phyloP scores from a whole-genome alignment of 2,888 invertebrate genomes.

The Rotaria sp. region DNA sequence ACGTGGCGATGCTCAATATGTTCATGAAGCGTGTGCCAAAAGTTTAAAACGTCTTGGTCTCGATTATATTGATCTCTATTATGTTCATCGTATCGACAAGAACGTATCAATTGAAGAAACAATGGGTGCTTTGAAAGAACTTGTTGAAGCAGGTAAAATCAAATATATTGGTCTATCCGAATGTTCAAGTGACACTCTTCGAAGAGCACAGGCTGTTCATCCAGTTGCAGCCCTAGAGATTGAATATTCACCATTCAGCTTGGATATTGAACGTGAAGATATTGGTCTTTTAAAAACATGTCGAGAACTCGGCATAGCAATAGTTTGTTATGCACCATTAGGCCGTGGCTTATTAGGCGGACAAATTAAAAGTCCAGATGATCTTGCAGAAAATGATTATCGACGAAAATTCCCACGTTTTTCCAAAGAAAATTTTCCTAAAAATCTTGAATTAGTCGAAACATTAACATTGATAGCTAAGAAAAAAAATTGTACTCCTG shows the following conservation, averaged over 20 bases:
- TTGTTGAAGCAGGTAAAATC: neutral
- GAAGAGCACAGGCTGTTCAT: neutral
- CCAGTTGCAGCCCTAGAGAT: neutral
- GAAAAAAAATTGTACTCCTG: neutral
- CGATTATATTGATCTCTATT: constrained; percentile 48
- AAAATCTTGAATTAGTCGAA: neutral
- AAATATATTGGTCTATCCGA: neutral
- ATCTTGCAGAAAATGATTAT: neutral
- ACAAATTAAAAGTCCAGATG: neutral
- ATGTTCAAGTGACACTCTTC: neutral
- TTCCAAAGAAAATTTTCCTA: neutral
- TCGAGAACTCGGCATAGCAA: neutral
- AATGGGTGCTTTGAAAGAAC: neutral
- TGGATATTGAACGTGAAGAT: neutral
- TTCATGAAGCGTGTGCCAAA: neutral
- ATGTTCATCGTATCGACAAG: constrained; percentile 47
- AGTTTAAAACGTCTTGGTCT: constrained; percentile 45
- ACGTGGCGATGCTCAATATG: neutral
- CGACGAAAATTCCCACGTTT: neutral
- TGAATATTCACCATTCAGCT: neutral
- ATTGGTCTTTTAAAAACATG: neutral
- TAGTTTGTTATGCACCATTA: neutral
- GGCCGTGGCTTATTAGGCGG: neutral
- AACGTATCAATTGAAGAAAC: neutral
- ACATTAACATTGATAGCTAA: neutral